Conservation (phyloP, 2,888 invertebrate species). For the Minunthozetes semirufus region DNA sequence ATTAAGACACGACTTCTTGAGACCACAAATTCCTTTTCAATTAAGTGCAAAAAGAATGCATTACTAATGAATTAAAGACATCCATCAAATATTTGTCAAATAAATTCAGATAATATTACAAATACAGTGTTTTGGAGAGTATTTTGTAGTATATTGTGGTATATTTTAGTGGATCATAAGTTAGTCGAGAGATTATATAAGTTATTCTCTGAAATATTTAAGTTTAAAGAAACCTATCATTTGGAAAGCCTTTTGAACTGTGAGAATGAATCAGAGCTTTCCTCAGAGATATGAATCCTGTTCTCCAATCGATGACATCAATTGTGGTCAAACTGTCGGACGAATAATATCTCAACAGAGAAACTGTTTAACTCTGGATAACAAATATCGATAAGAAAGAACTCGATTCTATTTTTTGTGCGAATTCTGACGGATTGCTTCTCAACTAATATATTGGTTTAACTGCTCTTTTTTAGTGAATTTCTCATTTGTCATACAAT, state of each 20-base stretch:
- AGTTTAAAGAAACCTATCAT: no score
- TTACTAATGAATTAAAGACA: background rate
- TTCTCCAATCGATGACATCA: background rate
- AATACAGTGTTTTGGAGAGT: no score
- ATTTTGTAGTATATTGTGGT: no score
- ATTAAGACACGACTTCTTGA: background rate
- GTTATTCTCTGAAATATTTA: no score
- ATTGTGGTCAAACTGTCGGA: background rate
- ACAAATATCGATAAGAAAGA: background rate
- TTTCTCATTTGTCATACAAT: no score
- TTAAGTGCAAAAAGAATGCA: background rate
- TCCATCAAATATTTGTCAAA: background rate
- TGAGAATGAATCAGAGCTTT: background rate
- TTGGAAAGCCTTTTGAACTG: no score
- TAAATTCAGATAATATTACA: no score
- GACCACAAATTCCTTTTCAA: background rate
- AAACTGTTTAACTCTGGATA: background rate
- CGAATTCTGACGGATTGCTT: background rate
- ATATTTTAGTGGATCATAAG: no score
- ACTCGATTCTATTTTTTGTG: background rate
- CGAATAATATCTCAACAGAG: background rate
- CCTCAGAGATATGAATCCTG: background rate
- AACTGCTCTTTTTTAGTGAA: no score
- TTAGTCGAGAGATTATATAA: no score
- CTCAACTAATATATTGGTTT: background rate